Evolutionary conservation across 2,888 invertebrate genomes (phyloP).

Genomic region (Bellardia pandia): DNA sequence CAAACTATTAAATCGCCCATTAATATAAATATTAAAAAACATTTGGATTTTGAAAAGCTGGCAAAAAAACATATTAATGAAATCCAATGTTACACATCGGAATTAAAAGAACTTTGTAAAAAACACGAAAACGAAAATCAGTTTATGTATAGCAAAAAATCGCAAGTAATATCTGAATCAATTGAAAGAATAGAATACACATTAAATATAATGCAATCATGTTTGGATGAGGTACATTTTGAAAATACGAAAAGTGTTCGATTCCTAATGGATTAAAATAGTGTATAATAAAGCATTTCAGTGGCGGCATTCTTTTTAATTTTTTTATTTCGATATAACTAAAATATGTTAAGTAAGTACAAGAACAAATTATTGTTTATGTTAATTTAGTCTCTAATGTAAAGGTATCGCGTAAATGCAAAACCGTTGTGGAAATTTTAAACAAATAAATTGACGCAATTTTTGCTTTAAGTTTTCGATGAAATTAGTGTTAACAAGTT

Average conservation of each 20-base stretch:
- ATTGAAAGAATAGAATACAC: constrained; percentile 45
- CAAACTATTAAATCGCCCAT: background rate
- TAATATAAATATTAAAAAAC: background rate
- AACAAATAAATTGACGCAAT: no score
- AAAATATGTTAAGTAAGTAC: no score
- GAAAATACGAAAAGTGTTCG: constrained; percentile 50
- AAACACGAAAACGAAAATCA: background rate
- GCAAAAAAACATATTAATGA: constrained; percentile 20
- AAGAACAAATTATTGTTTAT: no score
- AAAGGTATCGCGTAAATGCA: no score
- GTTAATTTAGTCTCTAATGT: no score
- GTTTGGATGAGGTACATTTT: constrained; percentile 16
- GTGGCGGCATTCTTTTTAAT: no score
- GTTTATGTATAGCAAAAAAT: constrained; percentile 4
- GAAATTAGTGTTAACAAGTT: no score
- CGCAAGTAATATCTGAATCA: constrained; percentile 39
- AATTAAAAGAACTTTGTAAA: constrained; percentile 43
- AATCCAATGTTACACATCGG: constrained; percentile 35
- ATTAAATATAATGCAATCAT: constrained; percentile 38
- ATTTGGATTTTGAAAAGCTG: constrained; percentile 24
- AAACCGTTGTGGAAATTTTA: no score
- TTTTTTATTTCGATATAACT: no score
- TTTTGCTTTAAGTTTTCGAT: no score
- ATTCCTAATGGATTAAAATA: constrained; percentile 55
- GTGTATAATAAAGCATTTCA: no score